These are phyloP conservation scores for Myotis yumanensis DNA, from an alignment of 2,113 vertebrate genomes.

Conservation along the genomic window DNA sequence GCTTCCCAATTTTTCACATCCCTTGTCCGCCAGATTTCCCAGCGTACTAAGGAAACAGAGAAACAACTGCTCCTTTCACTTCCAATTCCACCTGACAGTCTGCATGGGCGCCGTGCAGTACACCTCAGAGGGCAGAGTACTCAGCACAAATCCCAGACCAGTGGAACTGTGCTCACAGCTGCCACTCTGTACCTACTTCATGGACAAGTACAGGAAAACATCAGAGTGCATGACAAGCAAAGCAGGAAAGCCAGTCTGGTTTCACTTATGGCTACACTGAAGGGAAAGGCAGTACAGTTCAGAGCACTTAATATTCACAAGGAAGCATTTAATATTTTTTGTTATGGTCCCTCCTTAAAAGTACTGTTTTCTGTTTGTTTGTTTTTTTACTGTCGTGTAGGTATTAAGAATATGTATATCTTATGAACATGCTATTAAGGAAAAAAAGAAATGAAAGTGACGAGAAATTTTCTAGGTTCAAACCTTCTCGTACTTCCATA, in stretches of 20 bases:
- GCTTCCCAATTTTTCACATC: constrained; percentile 44
- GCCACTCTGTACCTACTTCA: background rate
- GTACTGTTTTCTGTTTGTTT: background rate
- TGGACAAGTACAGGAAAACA: background rate
- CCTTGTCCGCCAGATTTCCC: background rate
- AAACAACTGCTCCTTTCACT: constrained; percentile 3
- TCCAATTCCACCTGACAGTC: background rate
- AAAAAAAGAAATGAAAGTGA: background rate
- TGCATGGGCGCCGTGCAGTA: background rate
- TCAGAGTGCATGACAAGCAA: accelerated
- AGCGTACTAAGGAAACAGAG: background rate
- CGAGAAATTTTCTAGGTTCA: constrained; percentile 8
- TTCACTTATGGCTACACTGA: background rate
- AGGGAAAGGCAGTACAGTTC: background rate
- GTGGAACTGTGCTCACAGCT: accelerated
- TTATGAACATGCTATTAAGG: background rate
- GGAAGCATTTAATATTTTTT: background rate
- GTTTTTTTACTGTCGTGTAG: background rate
- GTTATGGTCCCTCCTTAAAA: background rate
- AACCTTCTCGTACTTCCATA: background rate
- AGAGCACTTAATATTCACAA: background rate
- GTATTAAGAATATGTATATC: background rate
- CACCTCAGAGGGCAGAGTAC: accelerated
- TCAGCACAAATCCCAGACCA: background rate
- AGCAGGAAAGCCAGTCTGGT: background rate